phyloP scores from a whole-genome alignment of 2,888 invertebrate genomes.

The Eilema depressum region DNA sequence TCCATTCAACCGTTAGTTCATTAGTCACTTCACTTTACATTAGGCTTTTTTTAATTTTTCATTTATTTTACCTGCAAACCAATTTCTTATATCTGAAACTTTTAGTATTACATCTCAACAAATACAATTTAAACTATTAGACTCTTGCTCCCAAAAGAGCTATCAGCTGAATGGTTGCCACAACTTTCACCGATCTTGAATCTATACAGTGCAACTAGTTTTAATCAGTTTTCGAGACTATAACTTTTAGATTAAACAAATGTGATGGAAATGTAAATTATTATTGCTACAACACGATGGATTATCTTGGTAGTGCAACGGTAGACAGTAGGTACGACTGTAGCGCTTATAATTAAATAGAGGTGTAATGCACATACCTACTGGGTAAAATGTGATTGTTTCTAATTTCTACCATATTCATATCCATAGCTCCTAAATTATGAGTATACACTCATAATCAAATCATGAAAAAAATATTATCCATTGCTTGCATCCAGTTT shows the following conservation, averaged over 20 bases:
- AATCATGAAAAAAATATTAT: no score
- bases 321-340: no score
- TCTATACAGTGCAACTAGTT: background rate
- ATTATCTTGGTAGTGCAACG: background rate
- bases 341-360: no score
- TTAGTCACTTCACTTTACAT: no score
- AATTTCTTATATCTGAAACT: background rate
- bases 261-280: background rate
- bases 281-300: background rate
- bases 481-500: no score
- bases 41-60: no score
- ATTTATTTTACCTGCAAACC: background rate
- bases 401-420: no score
- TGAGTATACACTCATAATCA: no score
- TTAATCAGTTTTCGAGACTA: slow-evolving; percentile 1
- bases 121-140: slow-evolving; percentile 47
- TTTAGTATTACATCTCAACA: background rate
- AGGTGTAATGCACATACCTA: no score
- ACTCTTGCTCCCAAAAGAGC: slow-evolving; percentile 48
- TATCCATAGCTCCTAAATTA: no score
- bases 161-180: slow-evolving; percentile 47
- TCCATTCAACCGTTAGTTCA: no score
- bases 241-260: background rate
- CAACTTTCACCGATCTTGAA: slow-evolving; percentile 49
- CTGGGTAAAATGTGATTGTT: no score